Conservation (phyloP, 2,888 invertebrate genomes). For the Drosophila lacicola region DNA sequence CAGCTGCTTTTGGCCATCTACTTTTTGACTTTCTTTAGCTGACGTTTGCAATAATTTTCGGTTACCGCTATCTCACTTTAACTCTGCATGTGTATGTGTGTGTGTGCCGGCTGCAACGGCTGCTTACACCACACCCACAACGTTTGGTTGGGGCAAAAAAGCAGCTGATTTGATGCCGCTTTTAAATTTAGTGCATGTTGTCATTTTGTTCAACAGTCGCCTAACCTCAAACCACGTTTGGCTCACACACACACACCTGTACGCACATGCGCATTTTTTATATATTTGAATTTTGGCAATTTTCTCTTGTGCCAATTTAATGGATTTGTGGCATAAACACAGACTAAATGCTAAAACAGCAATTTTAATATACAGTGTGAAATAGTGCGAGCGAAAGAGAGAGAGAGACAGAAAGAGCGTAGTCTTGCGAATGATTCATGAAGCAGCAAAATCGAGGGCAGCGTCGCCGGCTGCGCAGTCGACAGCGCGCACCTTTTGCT, state of each 20-base stretch:
- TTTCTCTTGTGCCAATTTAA: constrained; percentile 44
- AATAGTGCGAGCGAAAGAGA: background rate
- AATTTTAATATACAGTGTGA: constrained; percentile 17
- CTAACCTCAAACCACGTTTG: constrained; percentile 65
- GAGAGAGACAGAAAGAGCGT: constrained; percentile 6
- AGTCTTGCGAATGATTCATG: constrained; percentile 52
- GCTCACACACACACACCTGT: constrained; percentile 31
- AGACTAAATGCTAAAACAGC: constrained; percentile 24
- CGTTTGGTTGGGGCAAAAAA: constrained; percentile 9
- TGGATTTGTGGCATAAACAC: constrained; percentile 50
- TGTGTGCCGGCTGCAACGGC: constrained; percentile 34
- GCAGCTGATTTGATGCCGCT: constrained; percentile 59
- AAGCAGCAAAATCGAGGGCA: constrained; percentile 47
- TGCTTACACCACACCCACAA: constrained; percentile 22
- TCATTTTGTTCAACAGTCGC: constrained; percentile 36
- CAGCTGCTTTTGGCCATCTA: constrained; percentile 41
- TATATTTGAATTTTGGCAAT: constrained; percentile 25
- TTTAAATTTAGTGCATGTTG: constrained; percentile 52
- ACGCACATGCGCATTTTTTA: constrained; percentile 10
- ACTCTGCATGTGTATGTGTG: background rate
- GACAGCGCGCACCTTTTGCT: constrained; percentile 53
- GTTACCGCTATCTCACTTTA: constrained; percentile 18
- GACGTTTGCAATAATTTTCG: constrained; percentile 64
- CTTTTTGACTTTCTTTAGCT: constrained; percentile 60
- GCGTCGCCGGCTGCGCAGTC: constrained; percentile 43